Evolutionary conservation across 2,888 invertebrate species (phyloP), one percentile per base, ranked within the genome.

Genomic region (Lathronympha strigana): DNA sequence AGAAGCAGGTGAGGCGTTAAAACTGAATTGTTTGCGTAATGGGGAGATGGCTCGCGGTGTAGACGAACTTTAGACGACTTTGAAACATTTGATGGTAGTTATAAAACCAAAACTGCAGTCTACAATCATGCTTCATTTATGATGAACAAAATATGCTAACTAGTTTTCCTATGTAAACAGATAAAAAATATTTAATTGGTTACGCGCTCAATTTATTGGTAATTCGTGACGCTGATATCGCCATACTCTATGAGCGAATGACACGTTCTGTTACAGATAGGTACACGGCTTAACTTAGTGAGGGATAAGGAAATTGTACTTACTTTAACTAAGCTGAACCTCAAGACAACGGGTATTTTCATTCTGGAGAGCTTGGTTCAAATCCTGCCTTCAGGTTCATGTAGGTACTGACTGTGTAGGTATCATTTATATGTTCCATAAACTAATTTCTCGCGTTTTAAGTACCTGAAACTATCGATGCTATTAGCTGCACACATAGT

Each of bases 11-110:
- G 53, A 49, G 40, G 36, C 49, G 31, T 38, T 66, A 61, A 49
- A 63, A 63, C 58, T 58, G 33, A 67, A 67, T 57, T 61, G 61
- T 28, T 36, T 61, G 50, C 17, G 33, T 47, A 58, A 50, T 38
- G 49, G 38, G 17, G 13, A 21, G 17, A 47, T 23, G 23, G 31
- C n/a, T 17, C 4, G 33, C n/a, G n/a, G n/a, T 33, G 25, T 17
- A 63, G 38, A 57, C 49, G 17, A 31, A 33, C 31, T 25, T 21
- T 28, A 25, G 19, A 2, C 4, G 21, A 8, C 45, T 57, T 28
- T 31, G 2, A 15, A 31, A 28, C 9, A 3, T 19, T 45, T 31
- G 4, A 9, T 9, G 6, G 21, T 8, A 21, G 43, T 19, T 23
- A 17, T n/a, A 15, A 15, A 15, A 38, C n/a, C n/a, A n/a, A n/a